Evolutionary conservation across 2,797 vertebrate species (phyloP).

Genomic region (Prionace glauca): DNA sequence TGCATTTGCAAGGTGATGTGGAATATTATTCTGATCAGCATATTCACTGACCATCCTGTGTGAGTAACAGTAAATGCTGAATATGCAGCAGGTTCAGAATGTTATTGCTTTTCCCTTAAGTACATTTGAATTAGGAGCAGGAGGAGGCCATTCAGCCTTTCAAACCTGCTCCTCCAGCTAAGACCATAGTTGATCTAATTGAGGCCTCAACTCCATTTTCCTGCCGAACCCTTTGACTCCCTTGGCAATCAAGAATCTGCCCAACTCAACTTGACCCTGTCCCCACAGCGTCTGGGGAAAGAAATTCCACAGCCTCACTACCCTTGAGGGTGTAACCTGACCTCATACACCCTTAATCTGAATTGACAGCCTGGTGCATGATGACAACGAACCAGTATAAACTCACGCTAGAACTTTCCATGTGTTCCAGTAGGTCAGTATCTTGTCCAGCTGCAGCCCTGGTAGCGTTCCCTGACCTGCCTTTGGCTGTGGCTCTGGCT

Average conservation of each 20-base stretch:
- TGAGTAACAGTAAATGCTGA: background rate
- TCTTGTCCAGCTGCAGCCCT: background rate
- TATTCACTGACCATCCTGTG: background rate
- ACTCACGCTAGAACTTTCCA: background rate
- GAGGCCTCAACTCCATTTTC: too few relatives aligned
- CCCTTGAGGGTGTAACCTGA: background rate
- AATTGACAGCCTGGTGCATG: background rate
- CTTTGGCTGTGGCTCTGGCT: background rate
- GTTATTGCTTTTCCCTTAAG: background rate
- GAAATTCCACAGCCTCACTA: too few relatives aligned
- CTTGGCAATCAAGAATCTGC: too few relatives aligned
- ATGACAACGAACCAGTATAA: background rate
- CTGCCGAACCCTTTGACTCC: too few relatives aligned
- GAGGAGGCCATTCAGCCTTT: too few relatives aligned
- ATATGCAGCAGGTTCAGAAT: background rate
- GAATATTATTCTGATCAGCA: background rate
- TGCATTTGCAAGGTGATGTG: background rate
- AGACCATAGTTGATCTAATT: too few relatives aligned
- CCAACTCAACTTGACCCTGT: too few relatives aligned
- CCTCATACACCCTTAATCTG: background rate
- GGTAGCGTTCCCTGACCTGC: background rate
- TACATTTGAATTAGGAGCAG: too few relatives aligned
- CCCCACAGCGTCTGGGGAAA: too few relatives aligned
- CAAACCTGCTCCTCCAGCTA: too few relatives aligned
- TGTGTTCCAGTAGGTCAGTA: background rate